A percentile compares a stretch with the other conserved stretches of the same genome.
Evolutionary conservation across 2,113 vertebrate species (phyloP).

Genomic region (Atrichornis clamosus): DNA sequence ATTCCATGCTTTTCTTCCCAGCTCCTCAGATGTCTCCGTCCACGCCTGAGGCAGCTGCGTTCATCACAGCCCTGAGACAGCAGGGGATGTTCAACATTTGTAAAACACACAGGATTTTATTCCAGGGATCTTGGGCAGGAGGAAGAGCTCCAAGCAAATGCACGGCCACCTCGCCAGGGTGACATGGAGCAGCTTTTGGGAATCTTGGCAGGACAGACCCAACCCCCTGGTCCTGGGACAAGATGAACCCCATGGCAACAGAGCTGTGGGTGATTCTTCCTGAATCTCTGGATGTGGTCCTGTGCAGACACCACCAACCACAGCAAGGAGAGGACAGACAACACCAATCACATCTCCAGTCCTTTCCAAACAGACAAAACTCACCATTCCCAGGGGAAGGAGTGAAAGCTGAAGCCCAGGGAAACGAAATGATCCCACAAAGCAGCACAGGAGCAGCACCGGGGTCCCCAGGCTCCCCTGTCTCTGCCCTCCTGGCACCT

Average conservation of each 20-base stretch:
- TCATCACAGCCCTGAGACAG: background rate
- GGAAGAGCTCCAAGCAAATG: background rate
- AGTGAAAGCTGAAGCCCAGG: background rate
- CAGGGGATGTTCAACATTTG: background rate
- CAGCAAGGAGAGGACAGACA: background rate
- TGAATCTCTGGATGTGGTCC: background rate
- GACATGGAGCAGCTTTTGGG: background rate
- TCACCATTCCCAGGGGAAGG: background rate
- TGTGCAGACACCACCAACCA: background rate
- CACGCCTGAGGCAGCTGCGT: background rate
- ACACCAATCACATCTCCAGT: background rate
- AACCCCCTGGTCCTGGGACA: background rate
- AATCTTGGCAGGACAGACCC: background rate
- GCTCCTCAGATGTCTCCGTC: background rate
- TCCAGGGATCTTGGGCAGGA: background rate
- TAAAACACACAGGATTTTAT: background rate
- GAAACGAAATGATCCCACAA: background rate
- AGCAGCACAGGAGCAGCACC: background rate
- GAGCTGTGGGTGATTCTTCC: background rate
- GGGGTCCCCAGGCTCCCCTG: background rate
- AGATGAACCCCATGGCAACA: background rate
- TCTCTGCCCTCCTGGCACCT: background rate
- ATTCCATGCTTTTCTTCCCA: background rate
- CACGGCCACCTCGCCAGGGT: background rate
- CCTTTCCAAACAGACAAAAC: background rate